A percentile compares a stretch with the other conserved stretches of the same genome.
These are phyloP conservation scores for Eubasilissa splendida DNA, from an alignment of 2,888 invertebrate species.

Conservation along the genomic window DNA sequence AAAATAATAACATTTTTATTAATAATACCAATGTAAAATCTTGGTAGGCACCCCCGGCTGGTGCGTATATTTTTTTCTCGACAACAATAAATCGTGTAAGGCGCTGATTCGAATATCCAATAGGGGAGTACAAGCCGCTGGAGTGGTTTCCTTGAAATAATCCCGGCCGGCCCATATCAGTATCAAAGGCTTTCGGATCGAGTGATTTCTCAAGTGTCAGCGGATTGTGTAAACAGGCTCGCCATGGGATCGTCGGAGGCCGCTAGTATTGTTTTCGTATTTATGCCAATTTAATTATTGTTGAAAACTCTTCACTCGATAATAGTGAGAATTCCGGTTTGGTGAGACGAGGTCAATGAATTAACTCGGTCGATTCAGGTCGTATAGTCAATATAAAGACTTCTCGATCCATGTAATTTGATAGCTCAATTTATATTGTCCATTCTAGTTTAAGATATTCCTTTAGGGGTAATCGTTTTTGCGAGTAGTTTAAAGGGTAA, in stretches of 20 bases:
- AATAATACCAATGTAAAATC: neutral
- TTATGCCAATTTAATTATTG: conserved; percentile 51
- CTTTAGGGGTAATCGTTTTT: neutral
- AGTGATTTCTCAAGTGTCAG: conserved; percentile 53
- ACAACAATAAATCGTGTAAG: conserved; percentile 18
- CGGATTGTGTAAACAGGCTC: conserved; percentile 51
- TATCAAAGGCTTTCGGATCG: conserved; percentile 54
- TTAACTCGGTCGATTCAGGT: conserved; percentile 35
- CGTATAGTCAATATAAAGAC: neutral
- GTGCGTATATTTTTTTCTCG: conserved; percentile 22
- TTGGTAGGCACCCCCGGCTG: neutral
- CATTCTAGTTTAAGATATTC: neutral
- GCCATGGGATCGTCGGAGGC: conserved; percentile 42
- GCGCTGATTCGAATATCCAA: conserved; percentile 32
- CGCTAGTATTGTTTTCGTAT: conserved; percentile 50
- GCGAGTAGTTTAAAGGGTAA: neutral
- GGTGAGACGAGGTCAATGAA: conserved; percentile 40
- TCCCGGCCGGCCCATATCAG: conserved; percentile 52
- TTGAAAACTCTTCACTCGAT: conserved; percentile 27
- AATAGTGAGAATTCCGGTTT: neutral
- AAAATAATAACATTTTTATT: neutral
- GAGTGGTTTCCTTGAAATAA: conserved; percentile 53
- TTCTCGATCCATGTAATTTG: conserved; percentile 40
- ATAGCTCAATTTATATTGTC: conserved; percentile 25
- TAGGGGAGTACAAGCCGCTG: conserved; percentile 29